These are phyloP conservation scores for Acleris cristana DNA, from an alignment of 2,888 invertebrate species.

Conservation along the genomic window DNA sequence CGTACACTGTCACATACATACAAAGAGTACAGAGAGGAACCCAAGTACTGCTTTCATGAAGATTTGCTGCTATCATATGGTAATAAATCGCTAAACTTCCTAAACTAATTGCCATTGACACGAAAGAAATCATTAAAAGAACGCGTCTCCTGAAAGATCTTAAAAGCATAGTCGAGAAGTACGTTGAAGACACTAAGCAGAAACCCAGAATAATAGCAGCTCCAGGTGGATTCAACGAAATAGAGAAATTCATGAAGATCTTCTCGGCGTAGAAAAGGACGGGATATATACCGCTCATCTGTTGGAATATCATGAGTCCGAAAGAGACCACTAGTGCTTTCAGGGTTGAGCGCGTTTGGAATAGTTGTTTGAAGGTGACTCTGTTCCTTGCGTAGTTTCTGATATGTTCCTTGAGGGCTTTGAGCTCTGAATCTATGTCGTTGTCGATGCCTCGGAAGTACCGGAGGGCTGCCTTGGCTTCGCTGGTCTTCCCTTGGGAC, in stretches of 20 bases:
- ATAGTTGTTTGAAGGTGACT: slow-evolving; percentile 73
- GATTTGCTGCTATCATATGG: slow-evolving; percentile 60
- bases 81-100: slow-evolving; percentile 78
- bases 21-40: slow-evolving; percentile 83
- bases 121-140: slow-evolving; percentile 85
- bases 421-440: slow-evolving; percentile 82
- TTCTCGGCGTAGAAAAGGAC: slow-evolving; percentile 84
- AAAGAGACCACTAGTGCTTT: slow-evolving; percentile 79
- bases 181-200: slow-evolving; percentile 83
- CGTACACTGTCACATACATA: slow-evolving; percentile 84
- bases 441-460: slow-evolving; percentile 86
- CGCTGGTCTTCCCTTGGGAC: slow-evolving; percentile 79
- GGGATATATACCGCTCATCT: slow-evolving; percentile 85
- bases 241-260: slow-evolving; percentile 80
- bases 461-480: slow-evolving; percentile 84
- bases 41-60: slow-evolving; percentile 64
- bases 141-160: slow-evolving; percentile 85
- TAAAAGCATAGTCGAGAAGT: slow-evolving; percentile 82
- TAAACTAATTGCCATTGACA: slow-evolving; percentile 82
- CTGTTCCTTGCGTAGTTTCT: slow-evolving; percentile 71
- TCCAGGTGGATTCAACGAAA: slow-evolving; percentile 65
- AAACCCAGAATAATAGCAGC: slow-evolving; percentile 85
- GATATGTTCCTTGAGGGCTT: slow-evolving; percentile 73
- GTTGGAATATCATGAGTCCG: slow-evolving; percentile 87
- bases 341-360: slow-evolving; percentile 67